phyloP scores from a whole-genome alignment of 2,113 vertebrate species.

The Silurus glanis region DNA sequence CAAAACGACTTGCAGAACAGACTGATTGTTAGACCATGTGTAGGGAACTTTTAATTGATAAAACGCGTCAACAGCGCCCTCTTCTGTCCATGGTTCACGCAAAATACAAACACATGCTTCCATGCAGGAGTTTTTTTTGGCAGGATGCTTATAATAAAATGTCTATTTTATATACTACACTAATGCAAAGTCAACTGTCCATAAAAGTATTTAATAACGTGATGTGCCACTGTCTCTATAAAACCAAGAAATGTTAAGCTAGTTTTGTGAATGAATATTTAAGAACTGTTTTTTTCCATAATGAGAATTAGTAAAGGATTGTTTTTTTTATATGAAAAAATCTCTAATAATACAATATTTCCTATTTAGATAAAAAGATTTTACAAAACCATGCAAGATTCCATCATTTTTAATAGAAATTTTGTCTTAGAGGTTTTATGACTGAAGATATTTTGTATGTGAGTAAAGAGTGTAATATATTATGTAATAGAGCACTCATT shows the following conservation, averaged over 20 bases:
- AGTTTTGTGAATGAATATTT: background rate
- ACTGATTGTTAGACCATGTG: slow-evolving; percentile 41
- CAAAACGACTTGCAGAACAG: slow-evolving; percentile 32
- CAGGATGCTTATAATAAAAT: background rate
- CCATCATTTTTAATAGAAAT: background rate
- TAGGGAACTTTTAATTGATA: slow-evolving; percentile 17
- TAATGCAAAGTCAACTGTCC: background rate
- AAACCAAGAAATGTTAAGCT: background rate
- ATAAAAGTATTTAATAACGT: background rate
- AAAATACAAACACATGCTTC: background rate
- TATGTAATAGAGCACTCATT: background rate
- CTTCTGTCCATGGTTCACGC: slow-evolving; percentile 57
- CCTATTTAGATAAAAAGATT: background rate
- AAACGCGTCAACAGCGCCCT: slow-evolving; percentile 68
- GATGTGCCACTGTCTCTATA: background rate
- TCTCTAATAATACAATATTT: background rate
- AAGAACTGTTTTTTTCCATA: background rate
- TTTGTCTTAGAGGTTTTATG: background rate
- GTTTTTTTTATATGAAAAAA: background rate
- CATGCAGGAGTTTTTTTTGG: background rate
- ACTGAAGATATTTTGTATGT: background rate
- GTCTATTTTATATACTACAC: background rate
- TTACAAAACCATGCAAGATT: background rate
- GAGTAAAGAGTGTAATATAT: background rate
- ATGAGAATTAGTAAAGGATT: background rate